Percentiles rank a stretch among this genome's conserved stretches.
These are phyloP conservation scores for Aphelocoma coerulescens DNA, from an alignment of 2,113 vertebrate genomes.

Conservation along the genomic window DNA sequence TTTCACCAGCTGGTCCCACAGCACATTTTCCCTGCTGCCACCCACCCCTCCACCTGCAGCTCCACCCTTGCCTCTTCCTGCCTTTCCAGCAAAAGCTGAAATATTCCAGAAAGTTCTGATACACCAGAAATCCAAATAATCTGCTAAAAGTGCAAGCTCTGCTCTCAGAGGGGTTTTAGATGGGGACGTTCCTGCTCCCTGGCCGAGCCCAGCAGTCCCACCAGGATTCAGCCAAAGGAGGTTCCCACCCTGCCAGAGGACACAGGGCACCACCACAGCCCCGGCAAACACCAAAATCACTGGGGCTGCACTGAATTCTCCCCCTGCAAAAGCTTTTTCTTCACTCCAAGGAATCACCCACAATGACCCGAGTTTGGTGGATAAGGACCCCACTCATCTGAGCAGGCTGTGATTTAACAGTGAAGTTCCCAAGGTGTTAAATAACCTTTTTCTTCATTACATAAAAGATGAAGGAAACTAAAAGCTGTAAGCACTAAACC, in stretches of 20 bases:
- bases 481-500: neutral
- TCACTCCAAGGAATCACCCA: neutral
- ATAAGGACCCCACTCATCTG: neutral
- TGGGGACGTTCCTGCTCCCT: neutral
- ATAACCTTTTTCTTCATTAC: neutral
- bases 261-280: neutral
- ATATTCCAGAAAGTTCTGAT: neutral
- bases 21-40: neutral
- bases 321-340: neutral
- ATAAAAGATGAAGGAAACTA: neutral
- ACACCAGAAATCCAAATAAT: rapidly evolving
- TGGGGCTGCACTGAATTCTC: neutral
- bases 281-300: neutral
- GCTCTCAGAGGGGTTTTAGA: rapidly evolving
- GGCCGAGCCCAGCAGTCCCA: neutral
- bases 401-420: neutral
- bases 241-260: neutral
- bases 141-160: neutral
- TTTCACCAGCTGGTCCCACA: neutral
- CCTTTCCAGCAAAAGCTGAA: neutral
- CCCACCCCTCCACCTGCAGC: neutral
- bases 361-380: neutral
- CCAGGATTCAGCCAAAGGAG: neutral
- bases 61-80: neutral
- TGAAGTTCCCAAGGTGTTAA: neutral